Evolutionary conservation across 2,888 invertebrate genomes (phyloP).

Genomic region (Gastrophysa polygoni): DNA sequence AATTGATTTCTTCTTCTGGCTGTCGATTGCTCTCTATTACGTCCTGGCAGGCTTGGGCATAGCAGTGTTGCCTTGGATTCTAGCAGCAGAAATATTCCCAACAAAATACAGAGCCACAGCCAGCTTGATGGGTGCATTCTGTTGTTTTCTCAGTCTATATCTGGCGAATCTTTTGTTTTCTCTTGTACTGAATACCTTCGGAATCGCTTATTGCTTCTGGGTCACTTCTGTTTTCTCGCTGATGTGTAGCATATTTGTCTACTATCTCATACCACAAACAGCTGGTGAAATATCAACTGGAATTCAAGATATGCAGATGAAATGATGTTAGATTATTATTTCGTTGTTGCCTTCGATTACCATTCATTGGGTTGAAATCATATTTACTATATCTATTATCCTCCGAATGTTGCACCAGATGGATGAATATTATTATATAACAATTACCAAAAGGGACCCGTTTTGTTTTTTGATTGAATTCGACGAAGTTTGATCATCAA

Average conservation of each 20-base stretch:
- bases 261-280: conserved; percentile 38
- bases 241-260: conserved; percentile 35
- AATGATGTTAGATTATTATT: not conserved
- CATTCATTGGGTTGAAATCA: no score
- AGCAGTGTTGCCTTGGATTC: conserved; percentile 81
- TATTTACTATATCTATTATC: no score
- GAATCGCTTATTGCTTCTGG: conserved; percentile 41
- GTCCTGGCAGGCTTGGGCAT: conserved; percentile 72
- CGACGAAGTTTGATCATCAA: no score
- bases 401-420: no score
- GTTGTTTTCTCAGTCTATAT: conserved; percentile 36
- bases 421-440: no score
- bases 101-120: conserved; percentile 71
- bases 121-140: conserved; percentile 56
- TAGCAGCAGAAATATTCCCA: conserved; percentile 82
- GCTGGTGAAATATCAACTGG: conserved; percentile 36
- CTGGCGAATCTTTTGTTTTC: conserved; percentile 42
- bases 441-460: no score
- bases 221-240: conserved; percentile 34
- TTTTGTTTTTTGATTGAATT: no score
- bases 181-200: conserved; percentile 28
- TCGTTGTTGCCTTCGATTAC: no score
- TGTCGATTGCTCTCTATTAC: conserved; percentile 75
- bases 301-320: conserved; percentile 36
- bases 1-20: conserved; percentile 63